These are phyloP conservation scores for Centroberyx gerrardi DNA, from an alignment of 2,797 vertebrate genomes.

Conservation along the genomic window DNA sequence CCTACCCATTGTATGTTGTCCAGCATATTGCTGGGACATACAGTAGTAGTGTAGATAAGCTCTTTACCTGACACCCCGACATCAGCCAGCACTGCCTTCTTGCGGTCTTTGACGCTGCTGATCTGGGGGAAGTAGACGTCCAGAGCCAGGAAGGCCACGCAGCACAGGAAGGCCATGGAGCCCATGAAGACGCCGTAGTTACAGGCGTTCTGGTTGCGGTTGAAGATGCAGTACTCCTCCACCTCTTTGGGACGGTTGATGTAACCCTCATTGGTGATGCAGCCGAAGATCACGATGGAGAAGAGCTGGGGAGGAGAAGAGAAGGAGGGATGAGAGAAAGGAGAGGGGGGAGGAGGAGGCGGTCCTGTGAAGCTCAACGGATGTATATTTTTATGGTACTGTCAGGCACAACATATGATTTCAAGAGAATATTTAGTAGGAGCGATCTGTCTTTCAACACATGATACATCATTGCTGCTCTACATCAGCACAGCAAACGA, in stretches of 20 bases:
- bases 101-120: conserved; percentile 97
- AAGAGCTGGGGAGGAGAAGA: conserved; percentile 86
- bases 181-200: conserved; percentile 95
- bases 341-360: background rate
- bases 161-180: conserved; percentile 94
- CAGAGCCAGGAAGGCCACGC: conserved; percentile 93
- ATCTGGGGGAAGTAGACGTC: conserved; percentile 98
- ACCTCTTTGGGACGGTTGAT: conserved; percentile 86
- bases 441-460: too few relatives aligned
- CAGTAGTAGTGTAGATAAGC: background rate
- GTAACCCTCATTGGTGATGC: conserved; percentile 97
- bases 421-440: too few relatives aligned
- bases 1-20: too few relatives aligned
- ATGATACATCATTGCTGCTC: too few relatives aligned
- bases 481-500: too few relatives aligned
- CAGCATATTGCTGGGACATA: too few relatives aligned
- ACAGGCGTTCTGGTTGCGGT: conserved; percentile 95
- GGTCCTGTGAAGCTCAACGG: background rate
- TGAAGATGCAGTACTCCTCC: conserved; percentile 96
- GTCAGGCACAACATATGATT: too few relatives aligned
- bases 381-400: too few relatives aligned
- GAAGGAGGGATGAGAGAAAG: background rate
- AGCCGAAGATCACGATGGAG: conserved; percentile 96
- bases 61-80: conserved; percentile 91
- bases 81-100: conserved; percentile 95